A percentile compares a stretch with the other conserved stretches of the same genome.
phyloP scores from a whole-genome alignment of 2,888 invertebrate species.

The Nasonia oneida region DNA sequence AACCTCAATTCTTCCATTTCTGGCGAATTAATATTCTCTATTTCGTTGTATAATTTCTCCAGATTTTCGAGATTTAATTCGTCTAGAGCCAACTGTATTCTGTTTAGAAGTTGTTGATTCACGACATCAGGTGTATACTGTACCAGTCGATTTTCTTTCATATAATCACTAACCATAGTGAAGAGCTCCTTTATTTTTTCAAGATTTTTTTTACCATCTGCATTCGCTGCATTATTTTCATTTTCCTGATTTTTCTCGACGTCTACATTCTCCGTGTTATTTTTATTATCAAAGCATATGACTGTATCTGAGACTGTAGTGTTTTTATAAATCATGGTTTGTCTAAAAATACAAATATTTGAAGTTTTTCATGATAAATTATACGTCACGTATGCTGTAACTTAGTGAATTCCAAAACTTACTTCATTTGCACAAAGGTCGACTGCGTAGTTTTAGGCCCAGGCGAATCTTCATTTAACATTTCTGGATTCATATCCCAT shows the following conservation, averaged over 20 bases:
- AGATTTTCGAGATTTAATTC: neutral
- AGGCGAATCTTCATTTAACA: neutral
- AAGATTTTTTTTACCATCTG: neutral
- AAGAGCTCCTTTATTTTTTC: conserved; percentile 71
- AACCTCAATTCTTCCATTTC: neutral
- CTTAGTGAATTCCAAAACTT: neutral
- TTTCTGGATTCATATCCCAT: neutral
- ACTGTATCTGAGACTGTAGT: neutral
- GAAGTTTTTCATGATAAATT: neutral
- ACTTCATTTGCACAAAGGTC: neutral
- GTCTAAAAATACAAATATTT: neutral
- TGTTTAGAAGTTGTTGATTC: conserved; percentile 74
- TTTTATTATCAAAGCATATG: neutral
- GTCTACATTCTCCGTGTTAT: neutral
- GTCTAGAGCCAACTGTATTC: neutral
- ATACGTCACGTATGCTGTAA: too few species aligned
- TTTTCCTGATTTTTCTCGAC: neutral
- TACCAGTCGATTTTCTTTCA: conserved; percentile 74
- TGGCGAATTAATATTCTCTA: neutral
- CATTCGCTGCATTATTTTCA: neutral
- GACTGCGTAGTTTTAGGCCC: neutral
- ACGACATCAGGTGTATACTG: conserved; percentile 72
- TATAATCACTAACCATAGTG: conserved; percentile 73
- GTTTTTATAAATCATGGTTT: neutral
- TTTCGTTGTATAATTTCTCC: neutral